Evolutionary conservation across 2,797 vertebrate species (phyloP).

Genomic region (Buceros bicornis): DNA sequence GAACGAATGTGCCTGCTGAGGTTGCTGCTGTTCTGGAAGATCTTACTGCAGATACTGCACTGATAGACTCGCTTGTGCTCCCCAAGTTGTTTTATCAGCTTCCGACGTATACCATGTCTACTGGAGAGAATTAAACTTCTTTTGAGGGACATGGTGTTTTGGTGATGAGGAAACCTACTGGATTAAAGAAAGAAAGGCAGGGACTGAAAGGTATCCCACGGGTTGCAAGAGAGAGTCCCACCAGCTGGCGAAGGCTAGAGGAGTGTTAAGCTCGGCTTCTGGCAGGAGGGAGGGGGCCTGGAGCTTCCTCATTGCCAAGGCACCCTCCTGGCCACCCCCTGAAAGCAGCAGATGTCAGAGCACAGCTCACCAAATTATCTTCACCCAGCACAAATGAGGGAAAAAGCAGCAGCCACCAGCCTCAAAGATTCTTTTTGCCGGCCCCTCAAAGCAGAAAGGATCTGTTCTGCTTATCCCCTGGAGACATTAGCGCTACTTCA

Average conservation of each 20-base stretch:
- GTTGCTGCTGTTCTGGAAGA: conserved; percentile 99
- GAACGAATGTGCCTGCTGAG: conserved; percentile 97
- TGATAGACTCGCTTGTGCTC: conserved; percentile 94
- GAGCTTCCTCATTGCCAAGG: background rate
- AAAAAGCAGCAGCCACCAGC: conserved; percentile 23
- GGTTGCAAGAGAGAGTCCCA: conserved; percentile 23
- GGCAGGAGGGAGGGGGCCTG: background rate
- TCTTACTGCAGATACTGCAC: conserved; percentile 93
- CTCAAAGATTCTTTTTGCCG: background rate
- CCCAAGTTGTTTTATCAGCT: conserved; percentile 84
- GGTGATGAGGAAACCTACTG: conserved; percentile 81
- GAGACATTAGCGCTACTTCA: background rate
- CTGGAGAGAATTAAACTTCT: conserved; percentile 81
- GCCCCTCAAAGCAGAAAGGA: background rate
- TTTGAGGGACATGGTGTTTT: conserved; percentile 80
- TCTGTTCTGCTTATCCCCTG: background rate
- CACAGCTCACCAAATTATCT: background rate
- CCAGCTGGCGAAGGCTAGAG: conserved; percentile 14
- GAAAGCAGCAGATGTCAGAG: conserved; percentile 1
- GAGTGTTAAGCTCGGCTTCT: conserved; percentile 18
- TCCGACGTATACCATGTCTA: conserved; percentile 83
- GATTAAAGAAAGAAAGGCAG: conserved; percentile 30
- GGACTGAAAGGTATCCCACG: conserved; percentile 64
- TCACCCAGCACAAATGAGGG: background rate
- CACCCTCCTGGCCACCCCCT: background rate